These are phyloP conservation scores for Nomada hirtipes DNA, from an alignment of 2,888 invertebrate genomes.

Conservation along the genomic window DNA sequence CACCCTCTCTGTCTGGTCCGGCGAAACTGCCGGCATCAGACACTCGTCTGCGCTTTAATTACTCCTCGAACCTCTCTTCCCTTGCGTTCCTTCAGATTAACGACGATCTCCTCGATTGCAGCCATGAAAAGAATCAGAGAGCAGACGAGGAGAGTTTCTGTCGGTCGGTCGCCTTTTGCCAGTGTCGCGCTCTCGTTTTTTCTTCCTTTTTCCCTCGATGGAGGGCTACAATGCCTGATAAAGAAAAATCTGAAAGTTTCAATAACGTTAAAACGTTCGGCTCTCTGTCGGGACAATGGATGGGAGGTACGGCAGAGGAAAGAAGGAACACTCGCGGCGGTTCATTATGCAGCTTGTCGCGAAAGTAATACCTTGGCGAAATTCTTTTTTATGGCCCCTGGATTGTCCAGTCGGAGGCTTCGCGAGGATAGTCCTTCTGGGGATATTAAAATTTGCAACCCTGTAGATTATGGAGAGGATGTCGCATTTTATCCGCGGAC, in stretches of 20 bases:
- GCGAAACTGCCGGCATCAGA: conserved; percentile 46
- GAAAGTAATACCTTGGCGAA: conserved; percentile 5
- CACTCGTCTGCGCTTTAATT: conserved; percentile 66
- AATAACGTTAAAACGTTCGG: conserved; percentile 46
- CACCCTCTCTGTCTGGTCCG: conserved; percentile 16
- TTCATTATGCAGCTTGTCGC: conserved; percentile 30
- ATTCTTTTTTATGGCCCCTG: not conserved
- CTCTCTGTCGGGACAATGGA: conserved; percentile 18
- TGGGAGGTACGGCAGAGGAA: not conserved
- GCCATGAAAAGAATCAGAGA: conserved; percentile 23
- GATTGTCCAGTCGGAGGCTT: not conserved
- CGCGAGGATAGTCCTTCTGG: not conserved
- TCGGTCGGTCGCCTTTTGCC: conserved; percentile 4
- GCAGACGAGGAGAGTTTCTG: not conserved
- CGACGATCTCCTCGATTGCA: conserved; percentile 59
- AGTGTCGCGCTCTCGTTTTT: conserved; percentile 9
- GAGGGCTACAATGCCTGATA: not conserved
- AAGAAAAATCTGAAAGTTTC: conserved; percentile 42
- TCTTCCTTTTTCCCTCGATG: conserved; percentile 2
- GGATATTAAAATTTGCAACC: conserved; percentile 8
- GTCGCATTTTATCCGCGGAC: not conserved
- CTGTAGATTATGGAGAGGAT: not conserved
- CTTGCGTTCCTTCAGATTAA: conserved; percentile 59
- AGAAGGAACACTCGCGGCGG: conserved; percentile 19
- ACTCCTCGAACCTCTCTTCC: conserved; percentile 60